Conservation (phyloP, 1,140 invertebrate species). For the Himalopsyche phryganea region DNA sequence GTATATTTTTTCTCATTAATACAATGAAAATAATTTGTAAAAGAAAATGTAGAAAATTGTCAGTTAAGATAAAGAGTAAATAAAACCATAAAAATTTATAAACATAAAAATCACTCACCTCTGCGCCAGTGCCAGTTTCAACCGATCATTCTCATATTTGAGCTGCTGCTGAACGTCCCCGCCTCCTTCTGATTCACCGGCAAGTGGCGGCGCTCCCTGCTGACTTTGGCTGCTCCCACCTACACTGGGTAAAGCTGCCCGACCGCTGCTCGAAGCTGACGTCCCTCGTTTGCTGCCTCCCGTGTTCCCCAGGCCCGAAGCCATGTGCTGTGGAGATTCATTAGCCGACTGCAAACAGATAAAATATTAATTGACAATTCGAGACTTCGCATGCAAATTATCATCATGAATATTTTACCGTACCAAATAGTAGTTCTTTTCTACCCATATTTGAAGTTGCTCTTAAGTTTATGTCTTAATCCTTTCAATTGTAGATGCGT, state of each 20-base stretch:
- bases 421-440: no score
- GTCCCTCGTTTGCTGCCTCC: slow-evolving; percentile 9
- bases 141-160: slow-evolving; percentile 94
- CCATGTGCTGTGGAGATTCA: slow-evolving; percentile 30
- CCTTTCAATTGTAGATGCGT: no score
- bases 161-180: slow-evolving; percentile 78
- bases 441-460: no score
- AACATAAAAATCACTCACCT: slow-evolving; percentile 61
- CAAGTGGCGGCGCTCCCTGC: slow-evolving; percentile 36
- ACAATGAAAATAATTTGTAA: no score
- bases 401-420: no score
- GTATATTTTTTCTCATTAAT: no score
- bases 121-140: slow-evolving; percentile 93
- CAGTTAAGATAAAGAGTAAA: no score
- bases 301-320: slow-evolving; percentile 16
- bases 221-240: slow-evolving; percentile 32
- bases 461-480: no score
- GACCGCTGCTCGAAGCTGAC: slow-evolving; percentile 19
- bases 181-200: slow-evolving; percentile 39
- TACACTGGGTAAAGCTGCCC: slow-evolving; percentile 28
- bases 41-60: no score
- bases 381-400: no score
- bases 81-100: no score
- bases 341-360: slow-evolving; percentile 8
- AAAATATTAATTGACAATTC: no score